phyloP scores from a whole-genome alignment of 1,140 invertebrate genomes.

The Atopsyche davidsoni region DNA sequence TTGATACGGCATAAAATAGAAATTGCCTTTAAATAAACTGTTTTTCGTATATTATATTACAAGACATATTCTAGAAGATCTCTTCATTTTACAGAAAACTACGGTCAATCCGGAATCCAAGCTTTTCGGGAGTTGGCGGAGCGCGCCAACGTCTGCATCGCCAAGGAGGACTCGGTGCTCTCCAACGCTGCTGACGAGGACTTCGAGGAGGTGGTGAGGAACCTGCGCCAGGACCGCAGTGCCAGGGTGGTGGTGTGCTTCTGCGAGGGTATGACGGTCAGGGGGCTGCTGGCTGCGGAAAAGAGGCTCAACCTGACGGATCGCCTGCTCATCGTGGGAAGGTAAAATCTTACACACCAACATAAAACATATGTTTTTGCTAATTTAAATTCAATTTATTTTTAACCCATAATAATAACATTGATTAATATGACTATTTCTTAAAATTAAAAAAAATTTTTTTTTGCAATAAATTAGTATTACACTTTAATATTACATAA shows the following conservation, averaged over 20 bases:
- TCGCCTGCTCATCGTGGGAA: constrained; percentile 63
- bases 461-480: no score
- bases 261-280: constrained; percentile 72
- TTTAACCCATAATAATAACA: no score
- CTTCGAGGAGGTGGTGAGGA: constrained; percentile 56
- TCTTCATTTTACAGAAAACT: constrained; percentile 58
- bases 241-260: constrained; percentile 76
- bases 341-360: no score
- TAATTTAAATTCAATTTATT: no score
- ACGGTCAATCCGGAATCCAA: constrained; percentile 75
- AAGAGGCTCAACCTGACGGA: constrained; percentile 55
- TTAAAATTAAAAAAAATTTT: no score
- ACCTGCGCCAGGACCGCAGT: constrained; percentile 51
- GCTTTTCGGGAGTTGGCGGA: constrained; percentile 64
- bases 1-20: no score
- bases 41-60: no score
- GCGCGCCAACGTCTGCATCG: constrained; percentile 66
- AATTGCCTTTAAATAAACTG: no score
- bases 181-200: constrained; percentile 56
- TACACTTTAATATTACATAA: no score
- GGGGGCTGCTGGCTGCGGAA: constrained; percentile 61
- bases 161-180: constrained; percentile 60
- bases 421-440: no score
- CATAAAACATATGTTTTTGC: no score
- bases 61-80: no score